Base-by-base conservation (phyloP, 2,888 invertebrate species). In the Smittia sp. region DNA sequence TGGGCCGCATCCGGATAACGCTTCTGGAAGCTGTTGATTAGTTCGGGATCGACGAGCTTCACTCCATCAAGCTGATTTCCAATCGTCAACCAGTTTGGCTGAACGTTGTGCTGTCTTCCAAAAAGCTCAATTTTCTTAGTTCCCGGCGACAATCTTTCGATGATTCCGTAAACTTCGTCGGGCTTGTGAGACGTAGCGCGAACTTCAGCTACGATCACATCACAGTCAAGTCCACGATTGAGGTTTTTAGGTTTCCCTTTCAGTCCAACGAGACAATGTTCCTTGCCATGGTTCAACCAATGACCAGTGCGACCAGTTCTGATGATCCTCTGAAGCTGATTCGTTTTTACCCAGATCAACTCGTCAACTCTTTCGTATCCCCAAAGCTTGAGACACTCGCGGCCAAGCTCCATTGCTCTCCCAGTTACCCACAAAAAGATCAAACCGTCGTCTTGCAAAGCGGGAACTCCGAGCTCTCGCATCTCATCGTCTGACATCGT, bases 401-500 rank as follows among this genome's bases (percentile, higher is more conserved):
- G 85, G 0, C 98, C 98, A 20, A 98, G 82, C 81, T 98, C 98
- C 82, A 83, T 80, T 38, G 82, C 81, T 86, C 92, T 88, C 73
- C 98, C 97, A 6, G 98, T 98, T 13, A 98, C 98, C 98, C 98
- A 98, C 0, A 98, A 86, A 83, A 98, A 98, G 76, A 98, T 92
- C 6, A 97, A 88, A 0, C 98, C 98, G 79, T 96, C 95, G 80
- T 98, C 97, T 82, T 98, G 97, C 54, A 98, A 83, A 73, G 93
- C 91, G 0, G 97, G 97, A 73, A 98, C 94, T 1, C 96, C 95
- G 18, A 98, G 84, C 75, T 94, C 93, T 69, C 98, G 85, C 98
- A 98, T 98, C 85, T 98, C 98, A 80, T 98, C 97, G 80, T 98
- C 98, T 0, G 96, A 96, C 95, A 98, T 96, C 0, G 98, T 98